Evolutionary conservation across 2,888 invertebrate genomes (phyloP).

Genomic region (Eupeodes latifasciatus): DNA sequence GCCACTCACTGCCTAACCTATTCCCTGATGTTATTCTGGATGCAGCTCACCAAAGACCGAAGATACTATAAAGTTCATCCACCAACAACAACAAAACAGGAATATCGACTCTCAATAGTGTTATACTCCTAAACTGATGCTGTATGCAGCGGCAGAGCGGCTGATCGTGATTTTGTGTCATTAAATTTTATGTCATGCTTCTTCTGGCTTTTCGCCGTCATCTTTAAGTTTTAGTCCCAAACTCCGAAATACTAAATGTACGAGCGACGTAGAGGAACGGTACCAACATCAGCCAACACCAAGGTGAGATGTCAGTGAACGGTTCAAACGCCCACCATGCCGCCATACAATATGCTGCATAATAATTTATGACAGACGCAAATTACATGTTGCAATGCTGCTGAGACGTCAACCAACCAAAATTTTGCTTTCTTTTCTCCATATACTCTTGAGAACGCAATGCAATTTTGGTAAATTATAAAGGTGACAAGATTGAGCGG

Average conservation of each 20-base stretch:
- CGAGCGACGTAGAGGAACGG: too few relatives aligned
- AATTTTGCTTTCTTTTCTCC: constrained; percentile 61
- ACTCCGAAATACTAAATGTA: background rate
- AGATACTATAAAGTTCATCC: background rate
- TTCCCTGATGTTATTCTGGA: constrained; percentile 58
- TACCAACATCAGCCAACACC: constrained; percentile 50
- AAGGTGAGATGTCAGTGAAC: constrained; percentile 76
- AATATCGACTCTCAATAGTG: constrained; percentile 62
- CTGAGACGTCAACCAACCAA: constrained; percentile 36
- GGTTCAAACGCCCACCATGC: constrained; percentile 69
- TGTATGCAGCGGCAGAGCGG: constrained; percentile 24
- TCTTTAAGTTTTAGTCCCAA: constrained; percentile 10
- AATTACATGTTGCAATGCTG: constrained; percentile 66
- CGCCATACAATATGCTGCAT: constrained; percentile 64
- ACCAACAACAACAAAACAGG: constrained; percentile 46
- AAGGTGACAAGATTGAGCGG: constrained; percentile 65
- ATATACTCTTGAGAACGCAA: constrained; percentile 10
- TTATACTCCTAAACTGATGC: background rate
- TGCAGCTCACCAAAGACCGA: constrained; percentile 17
- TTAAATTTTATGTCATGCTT: constrained; percentile 75
- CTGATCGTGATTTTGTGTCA: constrained; percentile 74
- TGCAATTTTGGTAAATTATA: background rate
- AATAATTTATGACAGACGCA: constrained; percentile 75
- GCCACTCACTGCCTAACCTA: constrained; percentile 33
- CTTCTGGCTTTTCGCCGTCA: constrained; percentile 53